Conservation (phyloP, 2,113 vertebrate species). For the Lepidothrix coronata region DNA sequence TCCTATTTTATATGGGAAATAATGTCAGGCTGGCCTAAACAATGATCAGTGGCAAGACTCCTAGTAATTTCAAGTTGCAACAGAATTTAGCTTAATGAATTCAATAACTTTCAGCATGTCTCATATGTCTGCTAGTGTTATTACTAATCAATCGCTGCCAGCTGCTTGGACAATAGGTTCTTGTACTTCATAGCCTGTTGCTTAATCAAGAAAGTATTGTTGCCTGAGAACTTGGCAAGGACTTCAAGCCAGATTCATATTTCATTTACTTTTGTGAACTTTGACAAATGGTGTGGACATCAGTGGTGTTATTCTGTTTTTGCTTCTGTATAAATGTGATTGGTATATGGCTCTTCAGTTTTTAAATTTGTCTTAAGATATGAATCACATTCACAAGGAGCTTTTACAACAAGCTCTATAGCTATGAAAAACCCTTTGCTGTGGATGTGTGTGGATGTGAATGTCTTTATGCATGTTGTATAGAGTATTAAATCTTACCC, state of each 20-base stretch:
- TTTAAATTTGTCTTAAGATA: not conserved
- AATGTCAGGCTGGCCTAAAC: not conserved
- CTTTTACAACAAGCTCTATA: not conserved
- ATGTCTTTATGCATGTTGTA: not conserved
- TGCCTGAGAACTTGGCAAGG: slow-evolving; percentile 41
- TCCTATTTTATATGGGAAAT: not conserved
- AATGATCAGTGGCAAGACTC: not conserved
- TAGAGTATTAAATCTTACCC: slow-evolving; percentile 38
- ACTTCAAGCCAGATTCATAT: slow-evolving; percentile 22
- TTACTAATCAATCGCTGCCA: slow-evolving; percentile 46
- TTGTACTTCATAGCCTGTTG: slow-evolving; percentile 10
- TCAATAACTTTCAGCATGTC: slow-evolving; percentile 42
- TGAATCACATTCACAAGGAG: not conserved
- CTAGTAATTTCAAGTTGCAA: slow-evolving; percentile 5
- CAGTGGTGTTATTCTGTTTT: not conserved
- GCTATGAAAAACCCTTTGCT: not conserved
- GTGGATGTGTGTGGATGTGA: not conserved
- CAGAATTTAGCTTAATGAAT: slow-evolving; percentile 44
- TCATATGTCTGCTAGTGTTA: not conserved
- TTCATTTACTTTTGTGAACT: slow-evolving; percentile 21
- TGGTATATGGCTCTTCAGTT: not conserved
- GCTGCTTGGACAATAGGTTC: slow-evolving; percentile 38
- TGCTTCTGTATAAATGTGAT: not conserved
- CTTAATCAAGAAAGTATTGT: slow-evolving; percentile 58
- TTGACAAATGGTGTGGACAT: not conserved